These are phyloP conservation scores for Podiceps cristatus DNA, from an alignment of 2,113 vertebrate species.

Conservation along the genomic window DNA sequence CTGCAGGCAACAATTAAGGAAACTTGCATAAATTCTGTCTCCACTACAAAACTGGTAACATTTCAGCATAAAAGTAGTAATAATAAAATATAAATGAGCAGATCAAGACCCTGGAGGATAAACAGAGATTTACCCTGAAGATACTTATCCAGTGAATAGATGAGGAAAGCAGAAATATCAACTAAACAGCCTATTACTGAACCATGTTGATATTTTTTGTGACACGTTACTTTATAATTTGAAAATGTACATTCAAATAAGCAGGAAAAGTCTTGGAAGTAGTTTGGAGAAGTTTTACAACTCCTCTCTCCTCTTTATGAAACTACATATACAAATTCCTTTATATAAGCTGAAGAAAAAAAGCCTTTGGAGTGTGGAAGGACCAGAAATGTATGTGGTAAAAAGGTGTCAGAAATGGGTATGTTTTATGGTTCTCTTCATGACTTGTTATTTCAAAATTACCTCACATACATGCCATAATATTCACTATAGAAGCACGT, in stretches of 20 bases:
- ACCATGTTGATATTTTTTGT: not conserved
- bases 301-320: not conserved
- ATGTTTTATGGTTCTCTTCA: not conserved
- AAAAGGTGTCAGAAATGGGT: not conserved
- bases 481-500: not conserved
- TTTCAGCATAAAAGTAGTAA: not conserved
- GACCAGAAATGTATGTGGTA: not conserved
- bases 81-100: not conserved
- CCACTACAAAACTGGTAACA: not conserved
- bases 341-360: not conserved
- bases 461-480: not conserved
- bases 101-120: not conserved
- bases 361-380: not conserved
- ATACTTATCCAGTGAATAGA: not conserved
- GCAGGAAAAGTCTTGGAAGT: not conserved
- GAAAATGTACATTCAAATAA: not conserved
- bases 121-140: not conserved
- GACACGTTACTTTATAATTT: not conserved
- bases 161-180: not conserved
- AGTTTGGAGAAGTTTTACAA: not conserved
- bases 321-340: not conserved
- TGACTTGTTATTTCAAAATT: not conserved
- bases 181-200: not conserved
- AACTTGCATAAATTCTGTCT: not conserved
- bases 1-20: not conserved